A percentile compares a stretch with the other conserved stretches of the same genome.
These are phyloP conservation scores for Corapipo altera DNA, from an alignment of 2,113 vertebrate species.

Conservation along the genomic window DNA sequence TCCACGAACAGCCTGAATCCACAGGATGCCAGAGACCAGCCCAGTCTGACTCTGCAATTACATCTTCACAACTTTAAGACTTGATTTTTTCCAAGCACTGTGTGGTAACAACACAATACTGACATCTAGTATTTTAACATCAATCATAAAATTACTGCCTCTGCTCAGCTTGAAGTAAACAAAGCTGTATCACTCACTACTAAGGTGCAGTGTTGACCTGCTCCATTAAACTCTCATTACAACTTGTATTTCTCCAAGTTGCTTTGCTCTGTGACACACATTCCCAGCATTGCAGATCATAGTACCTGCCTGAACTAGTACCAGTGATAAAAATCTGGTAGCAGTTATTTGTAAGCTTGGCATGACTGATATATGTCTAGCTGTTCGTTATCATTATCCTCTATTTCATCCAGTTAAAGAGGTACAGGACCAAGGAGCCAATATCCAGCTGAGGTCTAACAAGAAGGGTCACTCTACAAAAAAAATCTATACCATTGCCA, in stretches of 20 bases:
- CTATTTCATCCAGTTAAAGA: not conserved
- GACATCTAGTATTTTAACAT: not conserved
- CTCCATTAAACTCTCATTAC: not conserved
- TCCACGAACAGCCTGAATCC: not conserved
- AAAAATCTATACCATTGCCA: slow-evolving; percentile 22
- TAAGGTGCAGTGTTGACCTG: not conserved
- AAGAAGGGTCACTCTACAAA: not conserved
- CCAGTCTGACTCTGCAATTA: not conserved
- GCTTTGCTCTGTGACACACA: not conserved
- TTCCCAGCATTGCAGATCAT: not conserved
- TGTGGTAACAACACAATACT: not conserved
- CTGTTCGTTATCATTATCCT: not conserved
- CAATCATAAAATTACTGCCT: not conserved
- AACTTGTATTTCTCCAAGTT: not conserved
- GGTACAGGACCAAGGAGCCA: not conserved
- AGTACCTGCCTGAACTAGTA: not conserved
- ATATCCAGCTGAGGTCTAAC: not conserved
- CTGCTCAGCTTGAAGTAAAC: not conserved
- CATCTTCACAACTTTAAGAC: not conserved
- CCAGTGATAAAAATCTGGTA: not conserved
- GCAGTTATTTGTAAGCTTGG: not conserved
- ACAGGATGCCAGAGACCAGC: not conserved
- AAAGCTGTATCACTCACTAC: not conserved
- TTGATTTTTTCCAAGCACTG: not conserved
- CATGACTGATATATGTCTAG: not conserved